Evolutionary conservation across 2,113 vertebrate species (phyloP), one percentile per base, ranked within the genome.

Genomic region (Aptenodytes forsteri): DNA sequence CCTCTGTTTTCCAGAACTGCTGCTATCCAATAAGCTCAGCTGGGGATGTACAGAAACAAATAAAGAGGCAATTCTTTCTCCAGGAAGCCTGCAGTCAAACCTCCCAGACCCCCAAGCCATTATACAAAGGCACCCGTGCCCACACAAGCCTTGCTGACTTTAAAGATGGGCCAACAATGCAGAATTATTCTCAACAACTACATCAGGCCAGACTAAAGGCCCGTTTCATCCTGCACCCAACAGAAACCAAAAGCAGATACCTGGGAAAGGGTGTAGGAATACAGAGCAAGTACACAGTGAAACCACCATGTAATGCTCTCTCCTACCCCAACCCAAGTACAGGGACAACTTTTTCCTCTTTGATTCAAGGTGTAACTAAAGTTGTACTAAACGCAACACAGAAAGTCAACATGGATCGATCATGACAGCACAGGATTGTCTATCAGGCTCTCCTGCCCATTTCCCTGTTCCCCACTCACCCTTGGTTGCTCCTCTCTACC

Each of bases 131-230:
- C 7, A 10, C 29, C 44, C 16, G 10, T 30, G 18, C 14, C 23
- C 71, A 76, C 7, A 44, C 6, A 70, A 55, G n/a, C 22, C 58
- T 61, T 25, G 22, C 58, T 61, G 58, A 29, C 56, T 58, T 70
- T 20, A 15, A 59, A 83, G 38, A 26, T 2, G 16, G 66, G 47
- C 2, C 36, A 47, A 27, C 40, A 52, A n/a, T 0, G 1, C 32
- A 64, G 50, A 79, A 47, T 34, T 59, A 62, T 70, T 58, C 42
- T 40, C 7, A 77, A 16, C 19, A 50, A n/a, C 23, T 20, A n/a
- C 42, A 49, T 2, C 1, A 0, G 2, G n/a, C 32, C 10, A 0
- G 11, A 34, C 26, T 58, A 47, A 47, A 36, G n/a, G 30, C 42
- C 36, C 40, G 20, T 29, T n/a, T 91, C 69, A 65, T 42, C 19